phyloP scores from a whole-genome alignment of 2,888 invertebrate genomes.

The Folsomia candida region DNA sequence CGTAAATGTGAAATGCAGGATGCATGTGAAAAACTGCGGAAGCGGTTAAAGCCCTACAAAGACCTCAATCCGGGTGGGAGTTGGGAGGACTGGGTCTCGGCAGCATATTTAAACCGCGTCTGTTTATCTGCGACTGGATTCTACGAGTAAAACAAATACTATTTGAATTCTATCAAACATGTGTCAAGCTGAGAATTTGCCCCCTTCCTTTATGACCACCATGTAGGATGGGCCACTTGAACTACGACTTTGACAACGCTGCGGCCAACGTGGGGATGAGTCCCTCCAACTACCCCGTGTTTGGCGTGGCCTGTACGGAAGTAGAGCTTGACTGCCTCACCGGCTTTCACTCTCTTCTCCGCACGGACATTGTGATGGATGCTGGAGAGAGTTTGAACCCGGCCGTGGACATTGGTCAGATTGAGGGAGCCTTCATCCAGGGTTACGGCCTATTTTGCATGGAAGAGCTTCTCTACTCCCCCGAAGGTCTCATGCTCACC shows the following conservation, averaged over 20 bases:
- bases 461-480: conserved; percentile 85
- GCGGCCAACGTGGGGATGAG: conserved; percentile 8
- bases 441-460: conserved; percentile 89
- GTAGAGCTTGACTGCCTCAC: conserved; percentile 93
- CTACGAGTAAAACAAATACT: conserved; percentile 60
- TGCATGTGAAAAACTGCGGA: conserved; percentile 74
- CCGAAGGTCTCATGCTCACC: conserved; percentile 75
- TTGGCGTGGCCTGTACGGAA: conserved; percentile 79
- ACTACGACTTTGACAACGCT: conserved; percentile 30
- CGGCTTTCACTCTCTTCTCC: conserved; percentile 83
- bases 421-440: conserved; percentile 92
- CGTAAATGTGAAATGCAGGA: not conserved
- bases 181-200: not conserved
- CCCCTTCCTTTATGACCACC: not conserved
- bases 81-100: conserved; percentile 80
- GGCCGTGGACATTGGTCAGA: conserved; percentile 93
- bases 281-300: conserved; percentile 79
- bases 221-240: conserved; percentile 52
- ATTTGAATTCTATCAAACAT: conserved; percentile 1
- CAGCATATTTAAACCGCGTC: conserved; percentile 73
- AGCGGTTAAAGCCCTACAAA: conserved; percentile 72
- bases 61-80: conserved; percentile 70
- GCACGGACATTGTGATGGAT: conserved; percentile 95
- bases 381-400: conserved; percentile 92
- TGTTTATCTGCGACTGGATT: conserved; percentile 81